phyloP scores from a whole-genome alignment of 2,113 vertebrate species.

The Gila orcuttii region DNA sequence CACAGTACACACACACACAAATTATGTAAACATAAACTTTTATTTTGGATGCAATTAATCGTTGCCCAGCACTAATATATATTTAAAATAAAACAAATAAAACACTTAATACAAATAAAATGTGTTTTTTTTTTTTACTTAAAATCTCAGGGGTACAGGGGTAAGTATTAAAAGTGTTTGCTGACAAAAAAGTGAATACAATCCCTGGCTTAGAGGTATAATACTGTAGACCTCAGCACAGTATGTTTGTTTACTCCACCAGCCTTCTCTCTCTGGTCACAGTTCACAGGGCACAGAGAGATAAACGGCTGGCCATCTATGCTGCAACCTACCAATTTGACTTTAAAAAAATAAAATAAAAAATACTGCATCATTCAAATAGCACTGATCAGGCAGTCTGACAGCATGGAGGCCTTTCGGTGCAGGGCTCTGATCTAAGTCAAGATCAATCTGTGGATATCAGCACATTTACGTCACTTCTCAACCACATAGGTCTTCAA shows the following conservation, averaged over 20 bases:
- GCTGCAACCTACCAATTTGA: conserved; percentile 58
- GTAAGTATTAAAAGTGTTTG: neutral
- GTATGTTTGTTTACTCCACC: neutral
- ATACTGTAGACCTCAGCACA: neutral
- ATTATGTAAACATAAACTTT: too few species aligned
- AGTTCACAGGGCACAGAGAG: conserved; percentile 48
- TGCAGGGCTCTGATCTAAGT: conserved; percentile 59
- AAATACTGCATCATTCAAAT: conserved; percentile 62
- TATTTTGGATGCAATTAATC: too few species aligned
- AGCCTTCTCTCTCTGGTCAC: conserved; percentile 56
- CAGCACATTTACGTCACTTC: conserved; percentile 63
- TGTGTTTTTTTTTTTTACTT: too few species aligned
- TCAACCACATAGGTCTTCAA: conserved; percentile 61
- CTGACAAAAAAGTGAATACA: neutral
- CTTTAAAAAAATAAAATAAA: conserved; percentile 27
- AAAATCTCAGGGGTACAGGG: too few species aligned
- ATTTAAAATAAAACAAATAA: too few species aligned
- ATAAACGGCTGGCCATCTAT: conserved; percentile 35
- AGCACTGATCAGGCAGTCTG: conserved; percentile 47
- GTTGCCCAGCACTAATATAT: too few species aligned
- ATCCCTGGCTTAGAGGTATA: neutral
- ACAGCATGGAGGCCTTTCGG: conserved; percentile 52
- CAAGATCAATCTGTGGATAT: conserved; percentile 66
- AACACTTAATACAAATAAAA: too few species aligned
- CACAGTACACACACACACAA: too few species aligned